phyloP scores from a whole-genome alignment of 1,140 invertebrate species.

The Pseudomyrmex gracilis region DNA sequence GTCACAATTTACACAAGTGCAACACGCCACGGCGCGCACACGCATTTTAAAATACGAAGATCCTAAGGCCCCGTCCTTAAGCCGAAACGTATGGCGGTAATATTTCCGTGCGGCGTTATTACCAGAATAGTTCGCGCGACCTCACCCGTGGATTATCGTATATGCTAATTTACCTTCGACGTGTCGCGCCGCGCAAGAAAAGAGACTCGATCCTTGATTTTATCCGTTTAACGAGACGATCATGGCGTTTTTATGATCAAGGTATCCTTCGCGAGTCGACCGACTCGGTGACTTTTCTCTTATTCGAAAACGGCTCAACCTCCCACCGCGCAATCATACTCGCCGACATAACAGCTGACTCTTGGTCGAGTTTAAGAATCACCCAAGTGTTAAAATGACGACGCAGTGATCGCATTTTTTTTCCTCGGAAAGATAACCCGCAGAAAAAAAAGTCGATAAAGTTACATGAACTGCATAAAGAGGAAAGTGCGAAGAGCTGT shows the following conservation, averaged over 20 bases:
- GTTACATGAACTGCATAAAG: no score
- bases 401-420: slow-evolving; percentile 22
- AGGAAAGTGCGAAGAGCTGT: background rate
- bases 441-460: background rate
- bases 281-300: slow-evolving; percentile 24
- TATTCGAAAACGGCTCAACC: slow-evolving; percentile 20
- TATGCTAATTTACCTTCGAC: slow-evolving; percentile 61
- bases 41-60: slow-evolving; percentile 15
- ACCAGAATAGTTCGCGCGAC: slow-evolving; percentile 52
- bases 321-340: slow-evolving; percentile 39
- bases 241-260: slow-evolving; percentile 43
- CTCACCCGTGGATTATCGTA: slow-evolving; percentile 60
- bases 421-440: slow-evolving; percentile 6
- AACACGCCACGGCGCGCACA: background rate
- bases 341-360: slow-evolving; percentile 16
- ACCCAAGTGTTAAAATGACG: background rate
- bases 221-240: slow-evolving; percentile 53
- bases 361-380: slow-evolving; percentile 41
- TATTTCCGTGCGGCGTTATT: slow-evolving; percentile 57
- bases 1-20: slow-evolving; percentile 57
- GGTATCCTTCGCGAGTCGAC: slow-evolving; percentile 45
- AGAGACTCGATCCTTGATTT: slow-evolving; percentile 34
- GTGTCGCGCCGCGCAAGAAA: slow-evolving; percentile 33
- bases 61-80: slow-evolving; percentile 49
- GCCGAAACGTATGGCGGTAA: slow-evolving; percentile 58